Conservation (phyloP, 2,888 invertebrate species). For the Acronicta alni region DNA sequence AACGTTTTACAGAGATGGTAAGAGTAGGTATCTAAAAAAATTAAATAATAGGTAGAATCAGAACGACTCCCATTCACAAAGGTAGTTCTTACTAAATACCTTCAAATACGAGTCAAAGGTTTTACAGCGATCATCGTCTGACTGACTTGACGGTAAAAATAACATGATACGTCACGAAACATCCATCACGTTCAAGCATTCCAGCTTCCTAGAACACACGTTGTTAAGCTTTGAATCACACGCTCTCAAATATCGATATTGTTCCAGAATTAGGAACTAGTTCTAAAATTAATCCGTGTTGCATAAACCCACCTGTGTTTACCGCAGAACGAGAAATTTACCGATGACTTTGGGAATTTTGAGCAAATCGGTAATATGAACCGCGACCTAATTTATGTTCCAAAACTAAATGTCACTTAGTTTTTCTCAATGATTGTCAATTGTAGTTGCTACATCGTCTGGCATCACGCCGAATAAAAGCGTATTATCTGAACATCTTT, state of each 20-base stretch:
- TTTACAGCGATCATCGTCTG: not conserved
- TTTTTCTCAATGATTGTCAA: conserved; percentile 3
- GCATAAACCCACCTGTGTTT: conserved; percentile 43
- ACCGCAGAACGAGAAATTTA: conserved; percentile 36
- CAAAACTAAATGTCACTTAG: conserved; percentile 4
- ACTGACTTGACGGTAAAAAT: conserved; percentile 1
- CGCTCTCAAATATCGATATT: conserved; percentile 43
- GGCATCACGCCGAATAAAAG: not conserved
- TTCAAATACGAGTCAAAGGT: not conserved
- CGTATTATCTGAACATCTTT: no score
- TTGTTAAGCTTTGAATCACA: conserved; percentile 46
- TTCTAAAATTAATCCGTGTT: conserved; percentile 43
- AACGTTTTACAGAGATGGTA: no score
- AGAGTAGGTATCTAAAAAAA: no score
- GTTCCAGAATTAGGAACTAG: conserved; percentile 51
- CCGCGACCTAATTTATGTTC: conserved; percentile 11
- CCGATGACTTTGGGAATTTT: conserved; percentile 27
- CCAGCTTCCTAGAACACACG: conserved; percentile 39
- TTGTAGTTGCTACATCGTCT: conserved; percentile 7
- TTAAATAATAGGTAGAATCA: no score
- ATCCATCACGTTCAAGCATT: conserved; percentile 31
- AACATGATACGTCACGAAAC: conserved; percentile 15
- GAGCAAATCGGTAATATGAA: conserved; percentile 26
- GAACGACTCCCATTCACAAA: no score
- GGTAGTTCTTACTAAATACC: no score